A percentile compares a stretch with the other conserved stretches of the same genome.
Conservation (phyloP, 2,888 invertebrate species). For the Tetranychus piercei region DNA sequence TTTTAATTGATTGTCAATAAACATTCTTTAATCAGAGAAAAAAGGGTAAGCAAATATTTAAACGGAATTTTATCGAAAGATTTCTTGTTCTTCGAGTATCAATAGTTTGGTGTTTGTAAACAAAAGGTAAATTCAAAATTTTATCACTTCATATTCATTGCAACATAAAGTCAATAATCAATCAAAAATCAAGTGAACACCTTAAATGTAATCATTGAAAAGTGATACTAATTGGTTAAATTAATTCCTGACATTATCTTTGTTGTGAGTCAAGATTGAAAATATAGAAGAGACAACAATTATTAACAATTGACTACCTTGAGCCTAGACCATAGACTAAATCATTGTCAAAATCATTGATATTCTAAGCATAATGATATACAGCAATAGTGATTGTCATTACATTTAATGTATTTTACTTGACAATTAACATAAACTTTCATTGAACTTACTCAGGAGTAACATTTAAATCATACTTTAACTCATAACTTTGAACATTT, state of each 20-base stretch:
- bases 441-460: neutral
- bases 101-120: too few relatives aligned
- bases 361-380: neutral
- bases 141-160: too few relatives aligned
- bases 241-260: neutral
- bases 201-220: neutral
- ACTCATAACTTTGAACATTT: neutral
- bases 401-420: too few relatives aligned
- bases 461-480: neutral
- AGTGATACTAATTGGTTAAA: neutral
- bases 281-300: neutral
- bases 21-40: too few relatives aligned
- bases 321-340: neutral
- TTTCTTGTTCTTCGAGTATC: too few relatives aligned
- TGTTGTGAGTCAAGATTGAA: neutral
- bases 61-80: too few relatives aligned
- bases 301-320: neutral
- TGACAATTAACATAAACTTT: neutral
- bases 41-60: too few relatives aligned
- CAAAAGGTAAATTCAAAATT: too few relatives aligned
- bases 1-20: neutral
- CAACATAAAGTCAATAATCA: too few relatives aligned
- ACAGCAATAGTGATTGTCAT: too few relatives aligned
- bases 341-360: neutral
- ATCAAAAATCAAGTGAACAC: neutral